Base-by-base conservation (phyloP, 2,888 invertebrate species). In the Pterostichus madidus region DNA sequence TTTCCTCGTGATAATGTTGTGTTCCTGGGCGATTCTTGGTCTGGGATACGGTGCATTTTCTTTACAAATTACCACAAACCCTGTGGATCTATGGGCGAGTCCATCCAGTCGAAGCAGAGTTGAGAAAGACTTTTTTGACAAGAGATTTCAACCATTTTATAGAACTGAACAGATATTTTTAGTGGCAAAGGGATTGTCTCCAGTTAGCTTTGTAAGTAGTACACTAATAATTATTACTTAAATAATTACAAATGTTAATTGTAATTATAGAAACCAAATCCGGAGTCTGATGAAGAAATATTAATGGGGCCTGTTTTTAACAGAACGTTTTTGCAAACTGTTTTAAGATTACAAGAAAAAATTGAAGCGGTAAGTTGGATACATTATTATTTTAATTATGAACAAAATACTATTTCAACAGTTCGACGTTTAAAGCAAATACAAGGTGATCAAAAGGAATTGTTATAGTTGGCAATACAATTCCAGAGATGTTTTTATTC, bases 11-110 rank as follows among this genome's bases (percentile, higher is more conserved):
- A 89, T 97, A 13, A 91, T 94, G 86, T 83, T 94, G 7, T 92
- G 93, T 31, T 92, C 93, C 0, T 93, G 95, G 91, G 82, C 94
- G 0, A 90, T 94, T 32, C 87, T 93, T 6, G 91, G 90, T 0
- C 90, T 96, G 83, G 91, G 93, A 3, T 93, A 92, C 85, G 98
- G 98, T n/a, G 91, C 94, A 8, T 83, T 91, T 0, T 91, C 91
- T 80, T 89, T 98, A 84, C 89, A 93, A 84, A 92, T 99, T 0
- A 97, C 96, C 0, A 94, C 97, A 0, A 94, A 98, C 88, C 98
- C 99, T 0, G 94, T 98, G 0, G 96, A 99, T 88, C 92, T 99
- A 59, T 99, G 99, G 99, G 97, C 98, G 0, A 92, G 97, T 0
- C 95, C 96, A 0, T 90, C 91, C 32, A 97, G 97, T 86, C 91